Percentiles rank a stretch among this genome's conserved stretches.
phyloP scores from a whole-genome alignment of 2,888 invertebrate species.

The Hydrotaea diabolus region DNA sequence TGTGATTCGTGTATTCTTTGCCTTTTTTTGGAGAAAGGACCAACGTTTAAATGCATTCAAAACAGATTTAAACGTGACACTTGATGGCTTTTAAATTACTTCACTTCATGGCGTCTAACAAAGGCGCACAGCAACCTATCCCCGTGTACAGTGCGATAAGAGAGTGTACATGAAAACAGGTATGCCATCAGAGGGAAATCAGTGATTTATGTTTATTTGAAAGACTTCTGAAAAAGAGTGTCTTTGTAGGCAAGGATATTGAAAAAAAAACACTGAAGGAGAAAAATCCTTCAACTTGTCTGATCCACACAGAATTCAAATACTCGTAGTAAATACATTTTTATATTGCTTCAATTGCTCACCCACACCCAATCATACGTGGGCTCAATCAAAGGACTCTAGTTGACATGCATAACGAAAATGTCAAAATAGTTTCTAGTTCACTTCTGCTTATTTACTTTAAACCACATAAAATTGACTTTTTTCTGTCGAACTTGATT shows the following conservation, averaged over 20 bases:
- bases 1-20: background rate
- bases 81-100: conserved; percentile 64
- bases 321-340: conserved; percentile 19
- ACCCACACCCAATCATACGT: no score
- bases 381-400: no score
- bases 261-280: background rate
- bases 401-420: background rate
- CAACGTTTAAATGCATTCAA: conserved; percentile 54
- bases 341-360: background rate
- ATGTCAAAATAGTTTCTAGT: conserved; percentile 7
- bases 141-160: background rate
- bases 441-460: conserved; percentile 7
- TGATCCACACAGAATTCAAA: conserved; percentile 16
- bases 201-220: conserved; percentile 48
- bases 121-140: conserved; percentile 4
- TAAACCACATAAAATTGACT: conserved; percentile 21
- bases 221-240: background rate
- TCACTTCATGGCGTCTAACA: background rate
- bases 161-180: background rate
- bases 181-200: background rate
- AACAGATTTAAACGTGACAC: conserved; percentile 61
- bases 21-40: background rate
- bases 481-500: conserved; percentile 23
- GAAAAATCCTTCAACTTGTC: no score
- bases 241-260: background rate